Conservation (phyloP, 2,797 vertebrate species). For the Phrynocephalus vlangalii region DNA sequence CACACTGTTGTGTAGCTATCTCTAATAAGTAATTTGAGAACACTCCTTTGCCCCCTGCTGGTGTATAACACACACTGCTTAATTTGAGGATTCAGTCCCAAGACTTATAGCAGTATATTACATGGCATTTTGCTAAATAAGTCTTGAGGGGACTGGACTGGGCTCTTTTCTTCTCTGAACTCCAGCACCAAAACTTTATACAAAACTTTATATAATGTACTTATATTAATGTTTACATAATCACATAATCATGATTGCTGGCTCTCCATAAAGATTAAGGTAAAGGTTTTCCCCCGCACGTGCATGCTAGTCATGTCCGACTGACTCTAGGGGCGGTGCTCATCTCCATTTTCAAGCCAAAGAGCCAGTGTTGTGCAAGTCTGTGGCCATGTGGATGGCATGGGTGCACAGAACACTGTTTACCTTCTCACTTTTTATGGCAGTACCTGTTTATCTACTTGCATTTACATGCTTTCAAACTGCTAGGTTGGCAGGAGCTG, state of each 20-base stretch:
- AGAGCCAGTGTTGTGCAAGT: no score
- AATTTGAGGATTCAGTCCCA: background rate
- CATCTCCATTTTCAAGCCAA: no score
- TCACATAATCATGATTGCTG: background rate
- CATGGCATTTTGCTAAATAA: background rate
- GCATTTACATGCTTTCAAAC: no score
- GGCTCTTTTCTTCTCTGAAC: background rate
- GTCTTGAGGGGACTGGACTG: background rate
- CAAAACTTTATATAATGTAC: background rate
- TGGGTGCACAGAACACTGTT: no score
- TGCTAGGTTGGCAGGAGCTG: no score
- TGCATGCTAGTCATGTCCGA: no score
- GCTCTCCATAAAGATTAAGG: accelerated
- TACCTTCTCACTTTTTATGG: no score
- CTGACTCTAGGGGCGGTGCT: no score
- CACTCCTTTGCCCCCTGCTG: conserved; percentile 15
- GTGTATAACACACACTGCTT: background rate
- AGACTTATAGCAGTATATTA: background rate
- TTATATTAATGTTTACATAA: background rate
- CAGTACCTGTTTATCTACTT: no score
- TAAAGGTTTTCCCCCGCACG: no score
- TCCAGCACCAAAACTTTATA: background rate
- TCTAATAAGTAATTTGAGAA: conserved; percentile 15
- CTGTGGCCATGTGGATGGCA: no score
- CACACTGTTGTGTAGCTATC: conserved; percentile 8